These are phyloP conservation scores for Diadema setosum DNA, from an alignment of 35 echinoderm and acorn worm genomes.

Conservation along the genomic window DNA sequence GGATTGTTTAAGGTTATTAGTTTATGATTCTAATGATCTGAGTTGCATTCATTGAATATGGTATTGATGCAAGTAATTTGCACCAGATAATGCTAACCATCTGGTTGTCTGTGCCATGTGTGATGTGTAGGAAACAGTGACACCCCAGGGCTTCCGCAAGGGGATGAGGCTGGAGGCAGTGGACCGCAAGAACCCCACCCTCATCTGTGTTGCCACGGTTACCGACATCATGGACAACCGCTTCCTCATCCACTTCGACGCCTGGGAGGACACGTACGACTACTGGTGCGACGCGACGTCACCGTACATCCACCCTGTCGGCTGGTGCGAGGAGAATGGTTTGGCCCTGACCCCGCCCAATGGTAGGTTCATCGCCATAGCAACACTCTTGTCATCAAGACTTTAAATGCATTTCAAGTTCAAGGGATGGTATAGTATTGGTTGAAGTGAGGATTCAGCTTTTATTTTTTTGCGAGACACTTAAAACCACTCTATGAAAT, in stretches of 20 bases:
- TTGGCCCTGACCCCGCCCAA: conserved; percentile 83
- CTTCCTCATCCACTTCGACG: conserved; percentile 97
- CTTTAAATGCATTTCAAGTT: too few species aligned
- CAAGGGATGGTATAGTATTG: too few species aligned
- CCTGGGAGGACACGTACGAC: conserved; percentile 96
- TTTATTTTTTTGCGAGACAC: too few species aligned
- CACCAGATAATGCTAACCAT: too few species aligned
- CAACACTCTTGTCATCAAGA: too few species aligned
- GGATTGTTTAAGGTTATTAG: too few species aligned
- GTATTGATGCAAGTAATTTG: too few species aligned
- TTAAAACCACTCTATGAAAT: too few species aligned
- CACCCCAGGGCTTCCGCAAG: conserved; percentile 87
- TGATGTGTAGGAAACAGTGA: conserved; percentile 62
- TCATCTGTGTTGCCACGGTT: conserved; percentile 96
- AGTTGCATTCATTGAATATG: too few species aligned
- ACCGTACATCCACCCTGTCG: conserved; percentile 93
- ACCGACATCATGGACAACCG: conserved; percentile 90
- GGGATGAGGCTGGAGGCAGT: conserved; percentile 98
- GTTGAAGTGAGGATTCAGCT: too few species aligned
- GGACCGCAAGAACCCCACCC: conserved; percentile 84
- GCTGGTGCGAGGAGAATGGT: conserved; percentile 91
- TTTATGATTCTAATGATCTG: too few species aligned
- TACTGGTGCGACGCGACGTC: conserved; percentile 96
- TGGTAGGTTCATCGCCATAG: conserved; percentile 46
- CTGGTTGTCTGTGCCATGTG: too few species aligned